Evolutionary conservation across 2,888 invertebrate genomes (phyloP).

Genomic region (Aporophyla lueneburgensis): DNA sequence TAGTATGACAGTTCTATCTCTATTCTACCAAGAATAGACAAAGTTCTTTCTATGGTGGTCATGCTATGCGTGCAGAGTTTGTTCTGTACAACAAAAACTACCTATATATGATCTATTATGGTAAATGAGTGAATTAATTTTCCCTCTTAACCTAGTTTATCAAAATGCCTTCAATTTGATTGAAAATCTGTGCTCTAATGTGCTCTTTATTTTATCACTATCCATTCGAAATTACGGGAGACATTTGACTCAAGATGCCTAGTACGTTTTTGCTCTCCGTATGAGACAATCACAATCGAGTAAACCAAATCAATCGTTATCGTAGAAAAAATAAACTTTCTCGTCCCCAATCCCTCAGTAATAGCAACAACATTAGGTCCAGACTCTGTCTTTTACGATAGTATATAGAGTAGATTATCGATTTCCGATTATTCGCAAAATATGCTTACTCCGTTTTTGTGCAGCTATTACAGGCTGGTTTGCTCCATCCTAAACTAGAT

Average conservation of each 20-base stretch:
- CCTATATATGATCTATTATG: no score
- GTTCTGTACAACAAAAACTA: no score
- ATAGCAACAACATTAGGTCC: slow-evolving; percentile 45
- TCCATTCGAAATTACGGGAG: slow-evolving; percentile 5
- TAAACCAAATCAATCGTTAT: slow-evolving; percentile 30
- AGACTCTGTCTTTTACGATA: slow-evolving; percentile 46
- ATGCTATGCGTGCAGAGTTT: no score
- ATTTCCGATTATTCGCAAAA: slow-evolving; percentile 58
- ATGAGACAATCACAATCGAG: slow-evolving; percentile 17
- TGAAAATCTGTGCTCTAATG: slow-evolving; percentile 11
- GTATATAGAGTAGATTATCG: slow-evolving; percentile 49
- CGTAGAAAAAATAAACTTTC: slow-evolving; percentile 28
- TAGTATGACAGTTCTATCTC: no score
- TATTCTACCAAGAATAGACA: no score
- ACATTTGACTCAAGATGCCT: slow-evolving; percentile 17
- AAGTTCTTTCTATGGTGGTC: no score
- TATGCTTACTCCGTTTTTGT: slow-evolving; percentile 57
- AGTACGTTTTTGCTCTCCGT: slow-evolving; percentile 4
- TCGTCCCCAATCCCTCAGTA: slow-evolving; percentile 18
- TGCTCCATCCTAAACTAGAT: slow-evolving; percentile 44
- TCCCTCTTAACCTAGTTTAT: no score
- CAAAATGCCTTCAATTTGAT: background rate
- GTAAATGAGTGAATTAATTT: no score
- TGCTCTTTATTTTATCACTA: background rate
- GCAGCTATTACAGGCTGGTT: slow-evolving; percentile 16